Conservation (phyloP, 2,888 invertebrate genomes). For the Yponomeuta evonymella region DNA sequence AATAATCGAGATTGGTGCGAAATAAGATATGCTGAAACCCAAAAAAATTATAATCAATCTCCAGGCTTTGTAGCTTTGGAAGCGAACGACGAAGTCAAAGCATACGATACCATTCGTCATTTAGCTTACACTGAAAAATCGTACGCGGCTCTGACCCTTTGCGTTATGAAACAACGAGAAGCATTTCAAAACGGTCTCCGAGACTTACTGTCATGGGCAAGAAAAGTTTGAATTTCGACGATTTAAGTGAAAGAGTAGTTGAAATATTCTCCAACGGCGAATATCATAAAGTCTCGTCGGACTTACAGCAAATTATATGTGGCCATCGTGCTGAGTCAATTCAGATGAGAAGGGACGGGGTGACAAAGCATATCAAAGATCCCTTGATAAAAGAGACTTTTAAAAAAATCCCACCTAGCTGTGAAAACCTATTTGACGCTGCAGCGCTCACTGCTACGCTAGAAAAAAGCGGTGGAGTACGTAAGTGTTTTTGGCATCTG, state of each 20-base stretch:
- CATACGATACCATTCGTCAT: background rate
- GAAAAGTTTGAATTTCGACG: background rate
- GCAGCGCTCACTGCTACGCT: background rate
- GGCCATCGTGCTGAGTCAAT: background rate
- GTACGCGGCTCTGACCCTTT: background rate
- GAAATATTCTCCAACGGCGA: background rate
- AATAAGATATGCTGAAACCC: background rate
- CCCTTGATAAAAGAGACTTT: background rate
- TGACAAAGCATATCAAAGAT: background rate
- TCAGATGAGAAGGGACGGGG: background rate
- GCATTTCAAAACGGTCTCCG: background rate
- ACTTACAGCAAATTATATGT: too few species aligned
- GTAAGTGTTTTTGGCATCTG: background rate
- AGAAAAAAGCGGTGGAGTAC: constrained; percentile 10
- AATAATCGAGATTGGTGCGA: background rate
- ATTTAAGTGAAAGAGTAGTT: background rate
- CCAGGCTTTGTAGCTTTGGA: background rate
- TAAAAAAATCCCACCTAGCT: background rate
- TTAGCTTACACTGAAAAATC: background rate
- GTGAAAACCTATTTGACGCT: background rate
- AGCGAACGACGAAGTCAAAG: background rate
- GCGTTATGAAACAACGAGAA: background rate
- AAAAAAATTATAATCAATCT: background rate
- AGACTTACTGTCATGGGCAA: background rate
- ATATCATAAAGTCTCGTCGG: background rate